These are phyloP conservation scores for Polyploca ridens DNA, from an alignment of 2,888 invertebrate genomes.

Conservation along the genomic window DNA sequence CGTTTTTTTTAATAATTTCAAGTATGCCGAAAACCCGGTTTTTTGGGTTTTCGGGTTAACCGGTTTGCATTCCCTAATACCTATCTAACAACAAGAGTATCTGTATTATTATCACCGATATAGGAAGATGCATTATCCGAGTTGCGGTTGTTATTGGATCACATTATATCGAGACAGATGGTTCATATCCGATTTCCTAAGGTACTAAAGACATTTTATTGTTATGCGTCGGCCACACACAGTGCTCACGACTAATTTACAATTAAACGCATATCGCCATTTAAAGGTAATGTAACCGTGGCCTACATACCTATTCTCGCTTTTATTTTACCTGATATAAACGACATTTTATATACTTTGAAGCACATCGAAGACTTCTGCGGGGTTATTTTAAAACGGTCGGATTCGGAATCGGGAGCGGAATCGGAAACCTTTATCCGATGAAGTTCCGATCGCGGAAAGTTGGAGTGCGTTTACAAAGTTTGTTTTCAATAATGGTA, in stretches of 20 bases:
- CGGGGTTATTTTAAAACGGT: too few species aligned
- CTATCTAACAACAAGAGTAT: neutral
- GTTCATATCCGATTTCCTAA: neutral
- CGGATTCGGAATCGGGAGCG: too few species aligned
- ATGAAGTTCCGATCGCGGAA: too few species aligned
- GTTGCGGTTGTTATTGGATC: neutral
- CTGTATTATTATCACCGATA: neutral
- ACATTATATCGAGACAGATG: conserved; percentile 3
- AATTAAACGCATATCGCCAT: conserved; percentile 6
- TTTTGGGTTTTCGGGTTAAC: too few species aligned
- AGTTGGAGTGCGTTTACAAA: too few species aligned
- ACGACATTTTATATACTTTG: neutral
- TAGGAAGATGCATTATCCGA: neutral
- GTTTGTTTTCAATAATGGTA: too few species aligned
- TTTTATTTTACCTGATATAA: neutral
- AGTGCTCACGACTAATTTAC: conserved; percentile 3
- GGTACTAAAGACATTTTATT: conserved; percentile 6
- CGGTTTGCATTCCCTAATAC: too few species aligned
- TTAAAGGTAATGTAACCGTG: conserved; percentile 4
- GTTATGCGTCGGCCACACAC: neutral
- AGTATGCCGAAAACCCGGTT: too few species aligned
- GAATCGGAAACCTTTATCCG: too few species aligned
- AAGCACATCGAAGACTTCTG: too few species aligned
- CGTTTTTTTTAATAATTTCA: too few species aligned
- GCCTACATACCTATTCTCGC: neutral